Evolutionary conservation across 2,113 vertebrate genomes (phyloP).

Genomic region (Phycodurus eques): DNA sequence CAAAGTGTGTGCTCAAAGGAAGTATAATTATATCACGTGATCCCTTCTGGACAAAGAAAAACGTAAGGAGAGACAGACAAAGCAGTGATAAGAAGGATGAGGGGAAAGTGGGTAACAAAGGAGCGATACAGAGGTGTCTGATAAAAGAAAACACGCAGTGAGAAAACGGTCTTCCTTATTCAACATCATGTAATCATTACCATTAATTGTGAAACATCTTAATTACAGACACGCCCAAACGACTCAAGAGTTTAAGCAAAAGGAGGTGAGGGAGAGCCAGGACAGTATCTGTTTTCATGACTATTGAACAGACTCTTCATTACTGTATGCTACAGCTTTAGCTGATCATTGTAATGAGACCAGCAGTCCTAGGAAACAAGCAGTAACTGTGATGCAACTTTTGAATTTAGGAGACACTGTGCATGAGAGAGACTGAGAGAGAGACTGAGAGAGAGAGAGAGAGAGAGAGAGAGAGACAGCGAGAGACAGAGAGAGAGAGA

Average conservation of each 20-base stretch:
- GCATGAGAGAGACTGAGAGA: no score
- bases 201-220: slow-evolving; percentile 31
- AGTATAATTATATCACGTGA: slow-evolving; percentile 38
- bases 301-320: not conserved
- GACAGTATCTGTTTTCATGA: not conserved
- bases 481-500: not conserved
- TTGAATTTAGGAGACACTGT: not conserved
- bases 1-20: slow-evolving; percentile 28
- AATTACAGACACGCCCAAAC: slow-evolving; percentile 23
- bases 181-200: slow-evolving; percentile 31
- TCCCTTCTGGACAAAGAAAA: slow-evolving; percentile 14
- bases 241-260: slow-evolving; percentile 11
- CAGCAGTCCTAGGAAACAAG: not conserved
- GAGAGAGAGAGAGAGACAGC: no score
- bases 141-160: slow-evolving; percentile 16
- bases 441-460: no score
- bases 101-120: slow-evolving; percentile 22
- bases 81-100: not conserved
- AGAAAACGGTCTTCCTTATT: slow-evolving; percentile 16
- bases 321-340: not conserved
- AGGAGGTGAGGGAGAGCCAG: slow-evolving; percentile 8
- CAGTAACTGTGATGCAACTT: not conserved
- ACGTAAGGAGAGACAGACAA: slow-evolving; percentile 22
- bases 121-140: slow-evolving; percentile 9
- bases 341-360: not conserved